Base-by-base conservation (phyloP, 1,140 invertebrate genomes). In the Dinoponera quadriceps region DNA sequence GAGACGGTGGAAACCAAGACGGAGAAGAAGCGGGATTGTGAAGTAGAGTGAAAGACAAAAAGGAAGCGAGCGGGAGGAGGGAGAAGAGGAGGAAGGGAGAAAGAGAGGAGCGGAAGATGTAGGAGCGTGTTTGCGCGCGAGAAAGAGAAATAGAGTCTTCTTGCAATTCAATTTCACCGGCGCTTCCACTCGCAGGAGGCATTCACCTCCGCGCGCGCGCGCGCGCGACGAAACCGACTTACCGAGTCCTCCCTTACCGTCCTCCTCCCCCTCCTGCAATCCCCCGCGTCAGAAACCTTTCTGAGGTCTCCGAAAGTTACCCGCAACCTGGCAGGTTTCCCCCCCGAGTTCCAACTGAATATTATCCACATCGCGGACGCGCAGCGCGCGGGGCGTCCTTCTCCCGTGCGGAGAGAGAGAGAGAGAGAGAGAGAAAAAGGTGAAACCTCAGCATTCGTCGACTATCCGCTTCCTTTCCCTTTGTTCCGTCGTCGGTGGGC, bases 91-190 rank as follows among this genome's bases (percentile, higher is more conserved):
- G 18, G 1, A 4, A 20, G 38, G 66, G 25, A 68, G 60, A 9
- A 57, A 20, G 22, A 27, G 48, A 13, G 22, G 51, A 13, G 29
- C 44, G 22, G 44, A 49, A 77, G 60, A 77, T n/a, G 20, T 49
- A 63, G 18, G 57, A 65, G 60, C 57, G 33, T 75, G 51, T 83
- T 77, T 78, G 73, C 44, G 51, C 55, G 55, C 54, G 55, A 80
- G 75, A 87, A 82, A 74, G 72, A 77, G 83, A 51, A 78, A 85
- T 69, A 73, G 66, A 59, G 66, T 85, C 83, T 83, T 86, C 72
- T 86, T 86, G 88, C 88, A 89, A 93, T 91, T 92, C 89, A 90
- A 91, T 91, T 92, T 92, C 87, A 85, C 82, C 75, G 77, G 66
- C 75, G 85, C 85, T 90, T 90, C 86, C 83, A 84, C 77, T 85